phyloP scores from a whole-genome alignment of 2,888 invertebrate species.

The Ophion obscuratus region DNA sequence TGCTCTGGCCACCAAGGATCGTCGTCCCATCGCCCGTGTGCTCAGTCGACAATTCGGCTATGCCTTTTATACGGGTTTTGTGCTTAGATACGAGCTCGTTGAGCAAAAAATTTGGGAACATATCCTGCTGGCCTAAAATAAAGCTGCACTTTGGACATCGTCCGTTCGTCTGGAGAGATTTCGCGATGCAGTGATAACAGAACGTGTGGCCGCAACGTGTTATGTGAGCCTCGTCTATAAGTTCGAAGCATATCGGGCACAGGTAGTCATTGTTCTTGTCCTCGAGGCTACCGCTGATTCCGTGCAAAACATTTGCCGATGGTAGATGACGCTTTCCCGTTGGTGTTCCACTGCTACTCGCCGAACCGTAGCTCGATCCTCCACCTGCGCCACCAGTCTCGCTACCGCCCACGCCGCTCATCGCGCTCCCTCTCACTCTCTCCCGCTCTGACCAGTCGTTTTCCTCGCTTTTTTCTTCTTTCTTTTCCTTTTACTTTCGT shows the following conservation, averaged over 20 bases:
- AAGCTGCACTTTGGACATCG: constrained; percentile 94
- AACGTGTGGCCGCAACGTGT: constrained; percentile 97
- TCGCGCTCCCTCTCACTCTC: neutral
- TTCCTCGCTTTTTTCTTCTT: constrained; percentile 14
- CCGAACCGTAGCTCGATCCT: constrained; percentile 72
- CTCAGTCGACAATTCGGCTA: constrained; percentile 82
- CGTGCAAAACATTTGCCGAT: constrained; percentile 85
- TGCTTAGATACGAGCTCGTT: constrained; percentile 93
- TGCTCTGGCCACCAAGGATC: constrained; percentile 63
- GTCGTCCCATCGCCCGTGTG: constrained; percentile 73
- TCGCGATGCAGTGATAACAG: constrained; percentile 92
- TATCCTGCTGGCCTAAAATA: constrained; percentile 88
- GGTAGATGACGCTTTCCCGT: constrained; percentile 84
- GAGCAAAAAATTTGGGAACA: constrained; percentile 94
- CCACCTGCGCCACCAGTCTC: constrained; percentile 67
- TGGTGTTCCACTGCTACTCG: constrained; percentile 80
- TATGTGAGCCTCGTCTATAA: constrained; percentile 95
- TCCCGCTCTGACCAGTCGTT: neutral
- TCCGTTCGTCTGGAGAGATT: constrained; percentile 87
- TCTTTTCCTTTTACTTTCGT: neutral
- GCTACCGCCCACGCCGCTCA: constrained; percentile 15
- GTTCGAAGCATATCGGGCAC: constrained; percentile 95
- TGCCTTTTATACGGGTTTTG: constrained; percentile 85
- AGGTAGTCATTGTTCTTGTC: constrained; percentile 89
- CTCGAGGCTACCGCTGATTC: constrained; percentile 88